Evolutionary conservation across 1,140 invertebrate genomes (phyloP).

Genomic region (Drosophila pseudoananassae): DNA sequence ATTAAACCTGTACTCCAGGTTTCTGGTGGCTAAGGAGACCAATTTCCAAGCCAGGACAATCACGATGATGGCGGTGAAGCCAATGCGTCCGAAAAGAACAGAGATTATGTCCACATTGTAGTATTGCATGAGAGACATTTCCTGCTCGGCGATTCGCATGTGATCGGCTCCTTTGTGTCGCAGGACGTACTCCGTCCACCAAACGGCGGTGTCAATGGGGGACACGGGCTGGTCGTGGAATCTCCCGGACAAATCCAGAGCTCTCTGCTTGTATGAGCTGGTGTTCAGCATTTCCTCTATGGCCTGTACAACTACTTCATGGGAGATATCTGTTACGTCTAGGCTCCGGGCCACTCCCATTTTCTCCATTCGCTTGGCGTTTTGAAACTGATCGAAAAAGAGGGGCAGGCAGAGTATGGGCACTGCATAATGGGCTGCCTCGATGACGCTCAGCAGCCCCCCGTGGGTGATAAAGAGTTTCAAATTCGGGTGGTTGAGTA

Average conservation of each 20-base stretch:
- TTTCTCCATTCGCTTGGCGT: constrained; percentile 50
- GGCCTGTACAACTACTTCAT: neutral
- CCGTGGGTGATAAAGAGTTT: constrained; percentile 86
- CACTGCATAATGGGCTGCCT: constrained; percentile 79
- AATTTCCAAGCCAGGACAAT: constrained; percentile 35
- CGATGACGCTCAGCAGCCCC: constrained; percentile 84
- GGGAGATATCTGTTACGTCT: neutral
- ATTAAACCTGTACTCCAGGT: constrained; percentile 28
- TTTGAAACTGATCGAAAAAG: constrained; percentile 59
- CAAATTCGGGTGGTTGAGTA: constrained; percentile 84
- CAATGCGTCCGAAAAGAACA: constrained; percentile 55
- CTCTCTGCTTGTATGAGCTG: constrained; percentile 30
- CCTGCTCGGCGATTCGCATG: constrained; percentile 82
- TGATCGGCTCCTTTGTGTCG: constrained; percentile 77
- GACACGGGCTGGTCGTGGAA: constrained; percentile 86
- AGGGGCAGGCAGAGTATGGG: constrained; percentile 54
- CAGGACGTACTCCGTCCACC: constrained; percentile 87
- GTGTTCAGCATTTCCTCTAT: constrained; percentile 40
- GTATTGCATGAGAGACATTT: constrained; percentile 68
- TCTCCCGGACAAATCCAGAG: constrained; percentile 78
- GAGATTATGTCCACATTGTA: constrained; percentile 57
- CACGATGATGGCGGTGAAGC: constrained; percentile 41
- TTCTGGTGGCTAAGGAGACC: constrained; percentile 1
- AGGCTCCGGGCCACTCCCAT: constrained; percentile 85
- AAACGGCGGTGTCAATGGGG: constrained; percentile 86